Evolutionary conservation across 2,113 vertebrate genomes (phyloP).

Genomic region (Hassar affinis): DNA sequence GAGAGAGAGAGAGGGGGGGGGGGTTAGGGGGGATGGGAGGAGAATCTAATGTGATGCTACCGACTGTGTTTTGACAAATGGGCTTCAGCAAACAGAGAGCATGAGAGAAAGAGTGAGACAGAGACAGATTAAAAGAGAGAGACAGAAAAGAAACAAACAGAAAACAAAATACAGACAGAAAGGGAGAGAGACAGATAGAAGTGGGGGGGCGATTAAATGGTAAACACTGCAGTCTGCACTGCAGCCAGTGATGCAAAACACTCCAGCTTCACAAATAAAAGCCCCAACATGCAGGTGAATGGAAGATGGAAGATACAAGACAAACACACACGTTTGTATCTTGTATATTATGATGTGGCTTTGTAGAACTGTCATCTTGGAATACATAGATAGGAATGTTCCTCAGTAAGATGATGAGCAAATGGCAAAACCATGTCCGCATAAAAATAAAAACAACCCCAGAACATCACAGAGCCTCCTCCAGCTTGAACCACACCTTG

Average conservation of each 20-base stretch:
- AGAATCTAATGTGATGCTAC: slow-evolving; percentile 66
- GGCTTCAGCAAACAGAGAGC: slow-evolving; percentile 54
- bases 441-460: too few species aligned
- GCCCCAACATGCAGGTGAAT: neutral
- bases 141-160: neutral
- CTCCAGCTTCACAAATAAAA: slow-evolving; percentile 28
- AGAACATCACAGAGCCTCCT: too few species aligned
- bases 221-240: slow-evolving; percentile 83
- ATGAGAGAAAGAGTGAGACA: slow-evolving; percentile 61
- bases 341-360: too few species aligned
- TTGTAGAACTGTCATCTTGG: too few species aligned
- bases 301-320: too few species aligned
- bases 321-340: too few species aligned
- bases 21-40: slow-evolving; percentile 56
- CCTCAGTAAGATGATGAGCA: too few species aligned
- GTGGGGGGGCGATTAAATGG: slow-evolving; percentile 66
- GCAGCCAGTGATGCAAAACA: slow-evolving; percentile 58
- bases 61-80: slow-evolving; percentile 61
- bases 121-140: slow-evolving; percentile 29
- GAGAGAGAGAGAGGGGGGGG: neutral
- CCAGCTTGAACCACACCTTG: too few species aligned
- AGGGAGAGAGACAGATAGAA: slow-evolving; percentile 18
- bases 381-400: too few species aligned
- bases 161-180: slow-evolving; percentile 9
- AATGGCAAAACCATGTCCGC: too few species aligned